These are phyloP conservation scores for Gnathonemus echidnorhynchus DNA, from an alignment of 2,113 vertebrate genomes.

Conservation along the genomic window DNA sequence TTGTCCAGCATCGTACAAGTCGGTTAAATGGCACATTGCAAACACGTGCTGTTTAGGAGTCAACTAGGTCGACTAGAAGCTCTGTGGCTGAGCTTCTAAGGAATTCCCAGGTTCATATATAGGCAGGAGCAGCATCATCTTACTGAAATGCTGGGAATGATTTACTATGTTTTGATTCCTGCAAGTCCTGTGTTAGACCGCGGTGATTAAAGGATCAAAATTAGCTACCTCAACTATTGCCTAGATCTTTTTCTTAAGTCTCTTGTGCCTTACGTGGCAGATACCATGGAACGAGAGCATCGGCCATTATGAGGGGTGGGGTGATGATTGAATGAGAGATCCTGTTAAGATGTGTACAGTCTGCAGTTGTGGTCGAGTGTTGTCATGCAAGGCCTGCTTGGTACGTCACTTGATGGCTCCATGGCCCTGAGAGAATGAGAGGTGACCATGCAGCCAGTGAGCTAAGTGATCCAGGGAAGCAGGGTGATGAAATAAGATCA, in stretches of 20 bases:
- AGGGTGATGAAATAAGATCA: background rate
- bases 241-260: background rate
- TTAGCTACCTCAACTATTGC: conserved; percentile 13
- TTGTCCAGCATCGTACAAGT: background rate
- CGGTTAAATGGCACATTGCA: background rate
- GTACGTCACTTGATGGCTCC: background rate
- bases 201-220: conserved; percentile 26
- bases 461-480: background rate
- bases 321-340: background rate
- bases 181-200: background rate
- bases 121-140: background rate
- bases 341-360: no score
- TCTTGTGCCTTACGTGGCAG: background rate
- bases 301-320: background rate
- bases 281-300: background rate
- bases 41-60: background rate
- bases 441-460: background rate
- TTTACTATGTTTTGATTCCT: background rate
- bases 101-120: background rate
- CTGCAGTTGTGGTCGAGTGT: background rate
- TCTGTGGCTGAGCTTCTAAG: background rate
- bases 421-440: background rate
- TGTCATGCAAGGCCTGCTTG: background rate
- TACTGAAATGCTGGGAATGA: background rate
- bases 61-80: background rate